Percentiles rank a stretch among this genome's conserved stretches.
phyloP scores from a whole-genome alignment of 2,888 invertebrate species.

The Amiota communis region DNA sequence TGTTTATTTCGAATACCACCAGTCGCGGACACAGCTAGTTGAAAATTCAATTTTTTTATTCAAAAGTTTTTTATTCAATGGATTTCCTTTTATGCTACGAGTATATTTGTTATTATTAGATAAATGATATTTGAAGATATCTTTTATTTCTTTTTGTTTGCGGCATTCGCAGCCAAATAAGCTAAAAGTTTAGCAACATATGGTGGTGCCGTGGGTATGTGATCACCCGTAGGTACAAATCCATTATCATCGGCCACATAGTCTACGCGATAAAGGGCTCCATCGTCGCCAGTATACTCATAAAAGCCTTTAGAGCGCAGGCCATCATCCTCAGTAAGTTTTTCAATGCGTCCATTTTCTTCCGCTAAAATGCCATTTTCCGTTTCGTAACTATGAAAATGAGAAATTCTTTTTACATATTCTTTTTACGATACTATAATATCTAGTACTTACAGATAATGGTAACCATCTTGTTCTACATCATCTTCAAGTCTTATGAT shows the following conservation, averaged over 20 bases:
- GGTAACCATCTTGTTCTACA: constrained; percentile 76
- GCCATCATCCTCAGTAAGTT: constrained; percentile 75
- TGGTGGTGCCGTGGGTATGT: constrained; percentile 76
- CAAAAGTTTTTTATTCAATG: too few relatives aligned
- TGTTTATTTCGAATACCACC: too few relatives aligned
- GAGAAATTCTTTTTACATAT: not conserved
- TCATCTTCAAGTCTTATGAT: constrained; percentile 76
- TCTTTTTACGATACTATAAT: not conserved
- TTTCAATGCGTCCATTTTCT: constrained; percentile 77
- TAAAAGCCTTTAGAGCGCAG: constrained; percentile 79
- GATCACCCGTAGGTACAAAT: constrained; percentile 72
- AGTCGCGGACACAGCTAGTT: too few relatives aligned
- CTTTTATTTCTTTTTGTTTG: constrained; percentile 35
- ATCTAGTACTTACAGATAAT: constrained; percentile 73
- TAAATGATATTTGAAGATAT: too few relatives aligned
- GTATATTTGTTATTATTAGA: too few relatives aligned
- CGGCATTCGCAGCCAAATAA: constrained; percentile 75
- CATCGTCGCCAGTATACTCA: constrained; percentile 80
- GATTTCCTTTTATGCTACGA: too few relatives aligned
- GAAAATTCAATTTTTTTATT: too few relatives aligned
- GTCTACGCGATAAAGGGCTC: constrained; percentile 74
- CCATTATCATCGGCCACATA: constrained; percentile 77
- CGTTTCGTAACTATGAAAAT: constrained; percentile 74
- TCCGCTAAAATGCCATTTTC: constrained; percentile 76
- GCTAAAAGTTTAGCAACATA: constrained; percentile 78